Conservation (phyloP, 2,888 invertebrate genomes). For the Dolichomitus sp. region DNA sequence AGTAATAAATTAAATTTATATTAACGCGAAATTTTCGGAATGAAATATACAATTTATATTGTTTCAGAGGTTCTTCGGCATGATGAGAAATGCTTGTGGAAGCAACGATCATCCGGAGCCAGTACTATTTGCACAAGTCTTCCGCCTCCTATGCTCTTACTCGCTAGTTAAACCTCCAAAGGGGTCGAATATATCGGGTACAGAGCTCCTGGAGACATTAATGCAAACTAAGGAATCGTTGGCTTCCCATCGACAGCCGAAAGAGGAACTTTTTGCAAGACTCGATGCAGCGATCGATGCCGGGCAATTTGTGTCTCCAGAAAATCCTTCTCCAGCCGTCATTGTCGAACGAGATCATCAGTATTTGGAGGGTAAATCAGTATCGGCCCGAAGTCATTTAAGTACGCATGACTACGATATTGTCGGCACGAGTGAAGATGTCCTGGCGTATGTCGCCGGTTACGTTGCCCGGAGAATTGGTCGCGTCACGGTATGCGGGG, state of each 20-base stretch:
- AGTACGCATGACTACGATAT: no score
- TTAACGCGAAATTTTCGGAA: neutral
- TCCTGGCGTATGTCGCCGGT: no score
- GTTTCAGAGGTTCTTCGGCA: neutral
- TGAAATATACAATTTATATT: constrained; percentile 9
- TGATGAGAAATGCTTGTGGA: neutral
- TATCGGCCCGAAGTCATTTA: neutral
- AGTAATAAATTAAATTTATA: neutral
- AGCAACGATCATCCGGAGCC: neutral
- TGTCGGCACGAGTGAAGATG: no score
- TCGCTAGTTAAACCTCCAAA: neutral
- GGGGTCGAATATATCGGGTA: neutral
- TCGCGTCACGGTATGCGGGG: no score
- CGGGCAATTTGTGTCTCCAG: neutral
- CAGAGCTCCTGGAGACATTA: neutral
- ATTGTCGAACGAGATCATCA: no score
- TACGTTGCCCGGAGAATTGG: no score
- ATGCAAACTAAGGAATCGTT: no score
- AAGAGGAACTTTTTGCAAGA: neutral
- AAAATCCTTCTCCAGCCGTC: neutral
- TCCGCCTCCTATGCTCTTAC: neutral
- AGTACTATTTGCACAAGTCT: no score
- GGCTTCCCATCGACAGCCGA: no score
- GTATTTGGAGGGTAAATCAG: neutral
- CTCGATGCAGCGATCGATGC: neutral